Evolutionary conservation across 2,797 vertebrate genomes (phyloP).

Genomic region (Pangasius larnaudii): DNA sequence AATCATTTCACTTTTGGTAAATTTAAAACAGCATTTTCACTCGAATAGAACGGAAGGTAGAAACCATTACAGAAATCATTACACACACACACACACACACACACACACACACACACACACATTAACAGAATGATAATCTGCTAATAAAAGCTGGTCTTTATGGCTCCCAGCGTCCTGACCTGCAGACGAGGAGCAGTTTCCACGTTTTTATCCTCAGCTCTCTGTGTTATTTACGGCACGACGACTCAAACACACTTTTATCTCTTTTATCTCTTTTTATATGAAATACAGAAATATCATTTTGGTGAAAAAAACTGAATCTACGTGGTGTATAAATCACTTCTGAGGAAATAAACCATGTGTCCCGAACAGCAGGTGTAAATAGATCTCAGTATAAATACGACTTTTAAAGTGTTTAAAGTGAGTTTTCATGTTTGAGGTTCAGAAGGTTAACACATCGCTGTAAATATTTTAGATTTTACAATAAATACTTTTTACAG

Average conservation of each 20-base stretch:
- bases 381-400: neutral
- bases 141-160: neutral
- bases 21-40: neutral
- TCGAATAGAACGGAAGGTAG: neutral
- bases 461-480: neutral
- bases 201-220: neutral
- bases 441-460: neutral
- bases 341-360: neutral
- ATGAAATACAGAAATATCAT: neutral
- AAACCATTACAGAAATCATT: neutral
- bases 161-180: neutral
- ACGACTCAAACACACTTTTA: neutral
- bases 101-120: constrained; percentile 10
- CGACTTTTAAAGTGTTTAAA: neutral
- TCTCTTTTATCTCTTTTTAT: neutral
- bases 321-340: neutral
- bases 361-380: neutral
- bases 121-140: neutral
- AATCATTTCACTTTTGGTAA: no score
- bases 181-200: neutral
- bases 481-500: neutral
- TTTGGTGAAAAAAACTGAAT: neutral
- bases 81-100: constrained; percentile 5
- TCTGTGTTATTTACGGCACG: neutral
- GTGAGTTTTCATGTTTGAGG: neutral